Evolutionary conservation across 2,797 vertebrate species (phyloP).

Genomic region (Eleutherodactylus coqui): DNA sequence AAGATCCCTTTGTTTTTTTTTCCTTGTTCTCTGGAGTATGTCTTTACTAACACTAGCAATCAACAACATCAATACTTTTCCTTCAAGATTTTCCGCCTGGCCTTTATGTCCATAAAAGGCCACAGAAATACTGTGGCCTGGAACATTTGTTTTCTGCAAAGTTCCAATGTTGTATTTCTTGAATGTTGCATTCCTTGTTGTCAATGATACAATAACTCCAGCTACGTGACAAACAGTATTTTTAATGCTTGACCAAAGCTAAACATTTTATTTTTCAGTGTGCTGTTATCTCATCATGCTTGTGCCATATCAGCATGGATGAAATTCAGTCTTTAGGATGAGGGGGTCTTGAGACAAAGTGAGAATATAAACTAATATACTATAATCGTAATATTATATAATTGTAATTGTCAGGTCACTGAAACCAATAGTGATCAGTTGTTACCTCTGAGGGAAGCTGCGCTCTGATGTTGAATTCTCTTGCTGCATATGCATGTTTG

Average conservation of each 20-base stretch:
- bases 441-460: no score
- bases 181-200: background rate
- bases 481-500: no score
- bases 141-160: background rate
- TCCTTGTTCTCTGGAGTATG: background rate
- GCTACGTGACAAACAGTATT: background rate
- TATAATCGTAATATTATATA: no score
- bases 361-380: no score
- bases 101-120: background rate
- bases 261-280: background rate
- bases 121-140: background rate
- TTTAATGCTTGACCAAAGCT: background rate
- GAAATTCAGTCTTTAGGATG: background rate
- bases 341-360: no score
- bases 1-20: background rate
- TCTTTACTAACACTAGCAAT: background rate
- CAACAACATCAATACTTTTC: background rate
- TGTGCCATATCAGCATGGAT: background rate
- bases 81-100: background rate
- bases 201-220: background rate
- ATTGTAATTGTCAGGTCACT: no score
- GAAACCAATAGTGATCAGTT: no score
- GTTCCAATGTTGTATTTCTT: background rate
- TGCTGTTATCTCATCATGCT: background rate
- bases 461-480: no score